Evolutionary conservation across 2,797 vertebrate species (phyloP), one percentile per base, ranked within the genome.

Genomic region (Pseudomugil gertrudae): DNA sequence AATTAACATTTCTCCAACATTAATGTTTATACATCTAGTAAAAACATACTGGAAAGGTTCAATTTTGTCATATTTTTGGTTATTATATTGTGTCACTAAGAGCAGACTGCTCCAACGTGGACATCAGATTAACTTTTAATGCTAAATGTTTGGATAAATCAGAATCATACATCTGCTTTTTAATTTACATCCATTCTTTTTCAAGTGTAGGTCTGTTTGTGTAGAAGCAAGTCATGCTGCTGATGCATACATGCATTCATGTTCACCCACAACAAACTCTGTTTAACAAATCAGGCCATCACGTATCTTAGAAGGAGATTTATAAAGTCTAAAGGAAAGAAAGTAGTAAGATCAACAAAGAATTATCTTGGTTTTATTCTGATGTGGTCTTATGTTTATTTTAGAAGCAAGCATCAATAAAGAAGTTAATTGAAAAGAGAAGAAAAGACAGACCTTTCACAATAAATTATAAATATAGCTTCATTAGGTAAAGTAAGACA

Each of bases 401-500:
- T 27, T 51, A 43, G 40, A 43, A n/a, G 19, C 4, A 40, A 26
- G 15, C 40, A 76, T 66, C 69, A 76, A 62, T 66, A 15, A 27
- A 64, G 65, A 61, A 76, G 63, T 63, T 58, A 54, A 77, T 79
- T 78, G 57, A 70, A 69, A 55, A 67, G 56, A 72, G 74, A 76
- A 33, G 51, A 59, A 59, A 78, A 85, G 74, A 72, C 52, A 51
- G 29, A 21, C 32, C 33, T 69, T 59, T 69, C 79, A 74, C 64
- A 57, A 75, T 69, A 81, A 63, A 79, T 66, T 66, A 21, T 76
- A 69, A 48, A 53, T 70, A 69, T 71, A 68, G 80, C 81, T 80
- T 87, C 67, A 72, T 82, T 73, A 80, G 50, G 67, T 79, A 74
- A 87, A 66, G 75, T 81, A 69, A 87, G 81, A 69, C 74, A 60